Percentiles rank a stretch among this genome's conserved stretches.
phyloP scores from a whole-genome alignment of 2,888 invertebrate genomes.

The Agrotis exclamationis region DNA sequence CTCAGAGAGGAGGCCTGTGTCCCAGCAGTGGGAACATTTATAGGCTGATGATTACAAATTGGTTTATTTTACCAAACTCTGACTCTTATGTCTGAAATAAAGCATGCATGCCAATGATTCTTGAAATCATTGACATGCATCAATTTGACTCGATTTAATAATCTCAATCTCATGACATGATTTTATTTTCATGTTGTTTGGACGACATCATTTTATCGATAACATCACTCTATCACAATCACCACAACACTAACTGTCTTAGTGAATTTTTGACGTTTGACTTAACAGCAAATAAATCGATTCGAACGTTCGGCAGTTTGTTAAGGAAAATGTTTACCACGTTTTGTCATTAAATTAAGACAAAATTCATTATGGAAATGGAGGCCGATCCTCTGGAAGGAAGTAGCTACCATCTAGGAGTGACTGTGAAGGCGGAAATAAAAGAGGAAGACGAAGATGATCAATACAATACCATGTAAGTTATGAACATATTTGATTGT shows the following conservation, averaged over 20 bases:
- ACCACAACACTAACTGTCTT: slow-evolving; percentile 18
- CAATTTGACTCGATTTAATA: too few relatives aligned
- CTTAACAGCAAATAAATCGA: not conserved
- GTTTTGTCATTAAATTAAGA: not conserved
- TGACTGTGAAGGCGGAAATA: slow-evolving; percentile 62
- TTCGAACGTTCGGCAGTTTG: too few relatives aligned
- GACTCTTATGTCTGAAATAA: too few relatives aligned
- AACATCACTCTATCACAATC: not conserved
- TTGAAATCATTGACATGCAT: too few relatives aligned
- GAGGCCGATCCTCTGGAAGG: slow-evolving; percentile 69
- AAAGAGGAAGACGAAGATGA: slow-evolving; percentile 69
- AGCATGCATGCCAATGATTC: too few relatives aligned
- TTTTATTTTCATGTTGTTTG: too few relatives aligned
- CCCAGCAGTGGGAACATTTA: too few relatives aligned
- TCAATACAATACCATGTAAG: slow-evolving; percentile 64
- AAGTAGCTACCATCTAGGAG: slow-evolving; percentile 63
- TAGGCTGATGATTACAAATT: too few relatives aligned
- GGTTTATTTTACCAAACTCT: too few relatives aligned
- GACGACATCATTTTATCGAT: slow-evolving; percentile 8
- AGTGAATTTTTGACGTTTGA: slow-evolving; percentile 19
- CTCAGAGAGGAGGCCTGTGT: too few relatives aligned
- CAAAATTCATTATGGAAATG: slow-evolving; percentile 47
- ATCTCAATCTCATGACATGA: too few relatives aligned
- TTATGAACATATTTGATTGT: not conserved
- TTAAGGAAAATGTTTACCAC: not conserved